phyloP scores from a whole-genome alignment of 2,113 vertebrate species.

The Ibidorhyncha struthersii region DNA sequence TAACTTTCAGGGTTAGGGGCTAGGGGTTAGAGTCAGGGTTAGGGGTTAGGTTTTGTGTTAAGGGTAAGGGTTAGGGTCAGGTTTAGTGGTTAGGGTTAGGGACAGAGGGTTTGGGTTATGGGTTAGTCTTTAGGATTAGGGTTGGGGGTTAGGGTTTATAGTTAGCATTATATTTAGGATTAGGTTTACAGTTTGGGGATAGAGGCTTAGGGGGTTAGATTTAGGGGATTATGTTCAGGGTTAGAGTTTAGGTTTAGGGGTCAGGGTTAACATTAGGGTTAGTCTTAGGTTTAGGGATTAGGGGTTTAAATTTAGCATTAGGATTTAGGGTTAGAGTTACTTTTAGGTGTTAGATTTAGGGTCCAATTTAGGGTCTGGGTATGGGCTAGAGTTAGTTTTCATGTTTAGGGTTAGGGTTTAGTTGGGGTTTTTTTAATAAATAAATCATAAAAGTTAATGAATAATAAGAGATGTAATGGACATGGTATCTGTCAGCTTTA shows the following conservation, averaged over 20 bases:
- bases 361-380: neutral
- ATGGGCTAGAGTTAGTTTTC: neutral
- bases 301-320: neutral
- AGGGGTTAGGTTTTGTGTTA: neutral
- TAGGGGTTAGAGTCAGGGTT: neutral
- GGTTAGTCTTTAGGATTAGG: neutral
- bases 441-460: neutral
- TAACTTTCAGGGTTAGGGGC: neutral
- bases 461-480: neutral
- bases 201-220: neutral
- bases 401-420: neutral
- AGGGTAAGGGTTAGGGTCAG: too few relatives aligned
- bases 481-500: neutral
- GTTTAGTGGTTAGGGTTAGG: neutral
- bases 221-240: neutral
- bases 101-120: neutral
- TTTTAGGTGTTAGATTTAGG: neutral
- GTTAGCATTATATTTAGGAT: neutral
- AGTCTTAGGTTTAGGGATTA: neutral
- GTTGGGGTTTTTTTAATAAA: neutral
- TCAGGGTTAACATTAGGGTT: neutral
- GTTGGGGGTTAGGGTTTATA: neutral
- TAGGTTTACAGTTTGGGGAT: neutral
- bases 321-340: neutral
- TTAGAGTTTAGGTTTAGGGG: neutral